Evolutionary conservation across 2,888 invertebrate genomes (phyloP).

Genomic region (Tipula lateralis): DNA sequence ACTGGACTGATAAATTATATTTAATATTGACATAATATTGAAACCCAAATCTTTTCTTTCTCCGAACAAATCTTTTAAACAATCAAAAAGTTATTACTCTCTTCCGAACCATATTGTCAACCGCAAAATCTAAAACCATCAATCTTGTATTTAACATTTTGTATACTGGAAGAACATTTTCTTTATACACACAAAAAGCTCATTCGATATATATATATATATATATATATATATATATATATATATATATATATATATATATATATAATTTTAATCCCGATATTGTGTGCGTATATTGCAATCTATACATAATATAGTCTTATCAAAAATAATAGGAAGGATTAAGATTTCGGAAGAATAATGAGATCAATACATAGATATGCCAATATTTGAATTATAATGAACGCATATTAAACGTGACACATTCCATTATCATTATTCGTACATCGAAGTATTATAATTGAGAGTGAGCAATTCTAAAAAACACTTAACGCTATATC

Average conservation of each 20-base stretch:
- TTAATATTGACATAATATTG: not conserved
- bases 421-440: not conserved
- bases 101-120: not conserved
- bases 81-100: constrained; percentile 11
- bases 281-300: not conserved
- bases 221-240: too few species aligned
- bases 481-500: too few species aligned
- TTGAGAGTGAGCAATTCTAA: not conserved
- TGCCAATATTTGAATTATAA: not conserved
- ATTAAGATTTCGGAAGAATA: not conserved
- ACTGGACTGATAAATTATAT: not conserved
- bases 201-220: not conserved
- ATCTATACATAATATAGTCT: not conserved
- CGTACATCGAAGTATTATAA: not conserved
- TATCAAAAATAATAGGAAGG: not conserved
- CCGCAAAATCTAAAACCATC: not conserved
- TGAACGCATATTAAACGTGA: not conserved
- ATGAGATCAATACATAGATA: not conserved
- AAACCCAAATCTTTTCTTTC: not conserved
- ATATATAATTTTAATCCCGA: not conserved
- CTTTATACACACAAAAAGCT: not conserved
- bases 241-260: too few species aligned
- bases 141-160: not conserved
- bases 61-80: not conserved
- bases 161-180: not conserved